A percentile compares a stretch with the other conserved stretches of the same genome.
Evolutionary conservation across 2,113 vertebrate genomes (phyloP).

Genomic region (Brienomyrus longianalis): DNA sequence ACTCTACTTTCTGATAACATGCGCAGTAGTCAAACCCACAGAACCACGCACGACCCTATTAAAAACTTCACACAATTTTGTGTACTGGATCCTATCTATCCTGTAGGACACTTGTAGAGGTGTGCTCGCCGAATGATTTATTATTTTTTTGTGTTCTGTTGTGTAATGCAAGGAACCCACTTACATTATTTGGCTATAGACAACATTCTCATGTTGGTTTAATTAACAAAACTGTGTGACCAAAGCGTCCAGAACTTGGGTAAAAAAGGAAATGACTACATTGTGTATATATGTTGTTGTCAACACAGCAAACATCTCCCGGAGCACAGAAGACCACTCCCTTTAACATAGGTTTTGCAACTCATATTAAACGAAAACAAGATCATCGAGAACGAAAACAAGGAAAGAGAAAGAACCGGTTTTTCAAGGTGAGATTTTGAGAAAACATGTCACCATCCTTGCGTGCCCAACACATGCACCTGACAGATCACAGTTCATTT

Average conservation of each 20-base stretch:
- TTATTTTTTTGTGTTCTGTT: too few species aligned
- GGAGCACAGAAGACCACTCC: not conserved
- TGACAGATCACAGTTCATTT: not conserved
- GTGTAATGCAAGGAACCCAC: not conserved
- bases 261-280: not conserved
- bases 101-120: not conserved
- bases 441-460: conserved; percentile 3
- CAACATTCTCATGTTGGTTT: not conserved
- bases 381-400: not conserved
- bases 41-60: too few species aligned
- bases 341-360: not conserved
- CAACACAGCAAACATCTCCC: not conserved
- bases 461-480: conserved; percentile 19
- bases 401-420: conserved; percentile 51
- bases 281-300: not conserved
- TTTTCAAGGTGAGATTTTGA: conserved; percentile 52
- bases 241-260: not conserved
- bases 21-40: not conserved
- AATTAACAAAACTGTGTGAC: not conserved
- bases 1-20: not conserved
- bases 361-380: not conserved
- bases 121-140: not conserved
- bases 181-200: not conserved
- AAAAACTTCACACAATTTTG: not conserved
- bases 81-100: not conserved